Evolutionary conservation across 1,140 invertebrate genomes (phyloP).

Genomic region (Latrodectus geometricus): DNA sequence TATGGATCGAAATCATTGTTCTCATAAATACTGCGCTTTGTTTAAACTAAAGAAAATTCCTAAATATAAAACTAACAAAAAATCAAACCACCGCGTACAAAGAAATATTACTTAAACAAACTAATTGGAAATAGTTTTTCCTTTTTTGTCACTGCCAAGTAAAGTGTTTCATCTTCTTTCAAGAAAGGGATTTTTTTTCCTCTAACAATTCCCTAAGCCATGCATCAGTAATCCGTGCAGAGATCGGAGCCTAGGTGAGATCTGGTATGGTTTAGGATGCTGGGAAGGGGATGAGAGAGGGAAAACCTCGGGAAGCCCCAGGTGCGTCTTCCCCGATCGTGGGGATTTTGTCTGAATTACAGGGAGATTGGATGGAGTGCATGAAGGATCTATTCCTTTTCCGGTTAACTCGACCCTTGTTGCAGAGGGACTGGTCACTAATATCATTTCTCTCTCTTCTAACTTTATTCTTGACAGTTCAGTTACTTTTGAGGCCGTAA

Average conservation of each 20-base stretch:
- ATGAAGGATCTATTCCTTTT: conserved; percentile 25
- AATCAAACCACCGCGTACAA: too few species aligned
- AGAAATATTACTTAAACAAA: too few species aligned
- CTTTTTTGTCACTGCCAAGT: too few species aligned
- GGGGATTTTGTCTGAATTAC: conserved; percentile 79
- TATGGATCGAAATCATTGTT: too few species aligned
- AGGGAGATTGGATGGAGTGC: conserved; percentile 87
- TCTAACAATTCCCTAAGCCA: not conserved
- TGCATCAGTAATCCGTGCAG: not conserved
- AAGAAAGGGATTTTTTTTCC: not conserved
- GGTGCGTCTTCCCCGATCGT: not conserved
- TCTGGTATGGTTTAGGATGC: not conserved
- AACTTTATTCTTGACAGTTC: too few species aligned
- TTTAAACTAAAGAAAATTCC: too few species aligned
- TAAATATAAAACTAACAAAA: too few species aligned
- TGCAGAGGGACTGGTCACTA: not conserved
- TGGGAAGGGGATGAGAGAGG: not conserved
- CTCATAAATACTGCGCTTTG: too few species aligned
- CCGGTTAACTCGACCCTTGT: conserved; percentile 12
- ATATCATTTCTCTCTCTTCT: not conserved
- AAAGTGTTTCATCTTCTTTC: too few species aligned
- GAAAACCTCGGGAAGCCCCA: not conserved
- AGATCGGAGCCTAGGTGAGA: conserved; percentile 28
- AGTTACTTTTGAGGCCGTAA: too few species aligned
- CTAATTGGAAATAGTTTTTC: too few species aligned